Conservation (phyloP, 2,888 invertebrate species). For the Nezara viridula region DNA sequence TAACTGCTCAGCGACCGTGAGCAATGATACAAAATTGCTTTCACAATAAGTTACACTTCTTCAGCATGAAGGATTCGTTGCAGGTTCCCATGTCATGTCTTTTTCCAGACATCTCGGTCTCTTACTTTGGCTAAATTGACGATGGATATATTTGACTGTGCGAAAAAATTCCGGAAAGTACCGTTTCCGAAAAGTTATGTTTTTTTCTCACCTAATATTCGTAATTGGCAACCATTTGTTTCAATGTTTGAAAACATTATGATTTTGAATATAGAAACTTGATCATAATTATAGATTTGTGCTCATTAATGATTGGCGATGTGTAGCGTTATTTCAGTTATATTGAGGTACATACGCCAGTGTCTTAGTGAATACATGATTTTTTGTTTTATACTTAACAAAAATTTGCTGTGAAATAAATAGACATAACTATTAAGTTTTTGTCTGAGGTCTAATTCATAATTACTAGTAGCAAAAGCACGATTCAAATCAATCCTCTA, state of each 20-base stretch:
- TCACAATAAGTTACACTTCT: conserved; percentile 41
- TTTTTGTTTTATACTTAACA: too few relatives aligned
- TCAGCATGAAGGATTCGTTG: background rate
- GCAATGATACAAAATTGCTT: conserved; percentile 49
- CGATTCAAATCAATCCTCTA: too few relatives aligned
- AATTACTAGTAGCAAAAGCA: too few relatives aligned
- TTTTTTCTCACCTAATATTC: background rate
- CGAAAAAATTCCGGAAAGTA: background rate
- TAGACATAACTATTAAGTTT: too few relatives aligned
- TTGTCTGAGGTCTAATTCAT: too few relatives aligned
- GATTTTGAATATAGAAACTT: too few relatives aligned
- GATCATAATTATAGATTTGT: too few relatives aligned
- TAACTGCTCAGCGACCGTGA: conserved; percentile 11
- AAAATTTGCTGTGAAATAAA: too few relatives aligned
- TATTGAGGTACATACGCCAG: too few relatives aligned
- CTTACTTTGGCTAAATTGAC: background rate
- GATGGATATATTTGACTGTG: background rate
- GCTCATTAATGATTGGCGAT: too few relatives aligned
- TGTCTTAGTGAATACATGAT: too few relatives aligned
- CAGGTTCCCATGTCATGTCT: conserved; percentile 1
- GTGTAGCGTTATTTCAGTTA: too few relatives aligned
- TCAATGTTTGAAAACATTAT: background rate
- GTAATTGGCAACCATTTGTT: background rate
- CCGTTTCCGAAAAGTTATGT: background rate
- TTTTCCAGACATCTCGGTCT: background rate